Base-by-base conservation (phyloP, 2,797 vertebrate genomes). In the Muscicapa striata region DNA sequence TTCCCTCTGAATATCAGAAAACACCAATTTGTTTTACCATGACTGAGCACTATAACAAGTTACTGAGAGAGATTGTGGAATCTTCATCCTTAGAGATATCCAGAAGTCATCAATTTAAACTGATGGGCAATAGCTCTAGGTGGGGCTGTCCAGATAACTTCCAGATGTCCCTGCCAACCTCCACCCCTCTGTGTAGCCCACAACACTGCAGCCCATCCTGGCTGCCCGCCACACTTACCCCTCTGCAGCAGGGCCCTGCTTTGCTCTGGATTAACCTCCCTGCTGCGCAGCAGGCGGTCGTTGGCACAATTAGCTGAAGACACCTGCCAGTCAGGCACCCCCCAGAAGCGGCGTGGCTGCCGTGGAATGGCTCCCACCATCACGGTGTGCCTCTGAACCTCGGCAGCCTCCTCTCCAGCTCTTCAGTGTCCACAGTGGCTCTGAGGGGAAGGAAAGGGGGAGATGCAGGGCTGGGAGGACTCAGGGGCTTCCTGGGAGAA, bases 311-410 rank as follows among this genome's bases (percentile, higher is more conserved):
- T 96, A 96, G 96, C 95, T 96, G 97, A 97, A 85, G 94, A 98
- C 96, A 95, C 95, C 38, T 87, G 97, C 97, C 97, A 98, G 97
- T 96, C 95, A 95, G 98, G 97, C 97, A 97, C 94, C 91, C 97
- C 97, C 98, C 95, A 96, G 92, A 96, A 95, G 88, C 90, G 88
- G 89, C 85, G 77, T 81, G 94, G 96, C 92, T 96, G 96, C 70
- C 87, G 87, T 58, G 97, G 96, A 90, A 97, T 95, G 90, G 94
- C 84, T 96, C 96, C 97, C 95, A 97, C 97, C 97, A 97, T 98
- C 93, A 97, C 97, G 87, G 96, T 90, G 89, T 66, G 87, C 72
- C 80, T 81, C 66, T 5, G 0, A 89, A 45, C 55, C 58, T 22
- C 94, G 45, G 75, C 80, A 19, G 52, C 0, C 54, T 55, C 63